Conservation (phyloP, 2,113 vertebrate genomes). For the Ictidomys tridecemlineatus region DNA sequence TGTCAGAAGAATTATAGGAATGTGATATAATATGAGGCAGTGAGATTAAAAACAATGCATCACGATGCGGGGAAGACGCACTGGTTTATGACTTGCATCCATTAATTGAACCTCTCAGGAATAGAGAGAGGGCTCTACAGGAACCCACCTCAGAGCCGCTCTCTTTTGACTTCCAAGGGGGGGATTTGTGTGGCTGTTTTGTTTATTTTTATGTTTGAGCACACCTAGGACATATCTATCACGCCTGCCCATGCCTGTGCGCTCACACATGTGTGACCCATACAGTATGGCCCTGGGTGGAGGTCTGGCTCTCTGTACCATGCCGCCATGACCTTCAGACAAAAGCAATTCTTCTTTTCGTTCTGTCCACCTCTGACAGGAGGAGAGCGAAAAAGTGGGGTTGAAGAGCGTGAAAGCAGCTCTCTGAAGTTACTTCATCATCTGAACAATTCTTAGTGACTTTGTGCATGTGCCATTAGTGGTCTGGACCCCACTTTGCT, state of each 20-base stretch:
- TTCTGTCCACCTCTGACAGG: conserved; percentile 14
- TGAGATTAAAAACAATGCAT: conserved; percentile 90
- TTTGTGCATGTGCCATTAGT: rapidly evolving
- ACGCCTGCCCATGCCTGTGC: rapidly evolving
- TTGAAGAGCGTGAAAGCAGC: not conserved
- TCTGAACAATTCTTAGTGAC: rapidly evolving
- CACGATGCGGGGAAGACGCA: conserved; percentile 78
- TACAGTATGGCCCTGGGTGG: not conserved
- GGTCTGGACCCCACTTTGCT: not conserved
- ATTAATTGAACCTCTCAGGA: conserved; percentile 90
- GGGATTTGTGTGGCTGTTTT: not conserved
- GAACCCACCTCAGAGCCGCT: conserved; percentile 65
- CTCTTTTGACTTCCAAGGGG: conserved; percentile 80
- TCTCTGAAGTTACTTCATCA: not conserved
- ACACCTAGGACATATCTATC: too few relatives aligned
- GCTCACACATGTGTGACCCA: rapidly evolving
- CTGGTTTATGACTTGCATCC: conserved; percentile 85
- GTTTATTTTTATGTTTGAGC: conserved; percentile 1
- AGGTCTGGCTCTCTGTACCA: conserved; percentile 8
- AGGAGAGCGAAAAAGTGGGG: not conserved
- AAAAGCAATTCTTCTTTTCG: conserved; percentile 67
- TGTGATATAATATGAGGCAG: conserved; percentile 85
- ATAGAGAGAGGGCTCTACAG: conserved; percentile 80
- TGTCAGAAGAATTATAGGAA: conserved; percentile 88
- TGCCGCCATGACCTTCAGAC: not conserved